Evolutionary conservation across 2,113 vertebrate species (phyloP).

Genomic region (Meleagris gallopavo): DNA sequence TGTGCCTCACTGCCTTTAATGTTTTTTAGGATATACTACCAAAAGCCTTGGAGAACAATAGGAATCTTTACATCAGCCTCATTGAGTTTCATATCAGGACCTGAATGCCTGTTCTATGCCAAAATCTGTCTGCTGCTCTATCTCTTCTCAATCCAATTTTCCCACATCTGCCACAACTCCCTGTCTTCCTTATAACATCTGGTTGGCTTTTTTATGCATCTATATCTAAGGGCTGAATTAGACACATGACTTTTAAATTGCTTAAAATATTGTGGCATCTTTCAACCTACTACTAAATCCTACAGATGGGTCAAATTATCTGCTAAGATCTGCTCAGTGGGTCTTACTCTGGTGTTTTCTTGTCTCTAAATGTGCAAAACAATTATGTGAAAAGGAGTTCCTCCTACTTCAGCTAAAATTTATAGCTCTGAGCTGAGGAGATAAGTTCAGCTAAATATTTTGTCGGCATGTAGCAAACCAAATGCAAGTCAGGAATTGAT

Average conservation of each 20-base stretch:
- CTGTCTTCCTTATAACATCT: constrained; percentile 22
- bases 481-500: not conserved
- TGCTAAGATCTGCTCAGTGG: constrained; percentile 3
- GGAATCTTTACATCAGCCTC: not conserved
- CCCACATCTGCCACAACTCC: not conserved
- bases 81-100: not conserved
- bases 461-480: not conserved
- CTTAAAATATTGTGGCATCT: constrained; percentile 35
- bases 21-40: not conserved
- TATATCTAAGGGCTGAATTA: constrained; percentile 16
- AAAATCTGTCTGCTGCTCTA: not conserved
- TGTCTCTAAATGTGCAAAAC: constrained; percentile 14
- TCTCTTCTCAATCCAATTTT: not conserved
- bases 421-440: not conserved
- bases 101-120: not conserved
- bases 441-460: not conserved
- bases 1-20: not conserved
- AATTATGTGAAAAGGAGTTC: not conserved
- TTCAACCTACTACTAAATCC: constrained; percentile 28
- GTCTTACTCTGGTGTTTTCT: constrained; percentile 15
- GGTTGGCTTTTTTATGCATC: not conserved
- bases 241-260: constrained; percentile 5
- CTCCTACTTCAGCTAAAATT: not conserved
- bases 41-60: constrained; percentile 20
- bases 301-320: constrained; percentile 59